phyloP scores from a whole-genome alignment of 2,797 vertebrate species.

The Clarias fuscus region DNA sequence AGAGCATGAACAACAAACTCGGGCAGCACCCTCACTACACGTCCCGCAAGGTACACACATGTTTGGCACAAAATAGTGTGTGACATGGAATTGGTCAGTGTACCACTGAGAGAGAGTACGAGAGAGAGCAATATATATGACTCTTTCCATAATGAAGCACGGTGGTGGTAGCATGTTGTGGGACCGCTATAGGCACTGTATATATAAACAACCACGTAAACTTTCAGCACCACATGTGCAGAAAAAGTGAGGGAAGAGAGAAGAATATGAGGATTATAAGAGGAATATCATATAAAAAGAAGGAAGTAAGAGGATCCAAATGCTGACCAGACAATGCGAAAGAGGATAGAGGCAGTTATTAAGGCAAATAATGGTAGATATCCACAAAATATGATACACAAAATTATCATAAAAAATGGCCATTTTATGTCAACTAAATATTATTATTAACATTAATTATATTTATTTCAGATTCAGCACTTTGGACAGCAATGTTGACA shows the following conservation, averaged over 20 bases:
- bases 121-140: too few species aligned
- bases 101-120: background rate
- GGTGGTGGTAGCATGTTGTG: background rate
- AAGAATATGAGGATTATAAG: background rate
- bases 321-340: background rate
- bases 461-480: background rate
- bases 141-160: background rate
- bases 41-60: slow-evolving; percentile 82
- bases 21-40: slow-evolving; percentile 87
- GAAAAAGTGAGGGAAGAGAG: background rate
- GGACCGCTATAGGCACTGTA: background rate
- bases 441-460: background rate
- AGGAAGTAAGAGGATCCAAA: background rate
- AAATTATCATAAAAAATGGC: background rate
- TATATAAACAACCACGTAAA: background rate
- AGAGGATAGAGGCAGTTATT: background rate
- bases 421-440: background rate
- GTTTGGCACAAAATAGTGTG: background rate
- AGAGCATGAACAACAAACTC: slow-evolving; percentile 84
- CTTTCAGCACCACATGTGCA: background rate
- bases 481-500: too few species aligned
- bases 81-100: background rate
- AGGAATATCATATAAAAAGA: background rate
- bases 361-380: background rate
- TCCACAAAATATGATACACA: background rate